Percentiles rank a stretch among this genome's conserved stretches.
These are phyloP conservation scores for Eupithecia dodoneata DNA, from an alignment of 2,888 invertebrate genomes.

Conservation along the genomic window DNA sequence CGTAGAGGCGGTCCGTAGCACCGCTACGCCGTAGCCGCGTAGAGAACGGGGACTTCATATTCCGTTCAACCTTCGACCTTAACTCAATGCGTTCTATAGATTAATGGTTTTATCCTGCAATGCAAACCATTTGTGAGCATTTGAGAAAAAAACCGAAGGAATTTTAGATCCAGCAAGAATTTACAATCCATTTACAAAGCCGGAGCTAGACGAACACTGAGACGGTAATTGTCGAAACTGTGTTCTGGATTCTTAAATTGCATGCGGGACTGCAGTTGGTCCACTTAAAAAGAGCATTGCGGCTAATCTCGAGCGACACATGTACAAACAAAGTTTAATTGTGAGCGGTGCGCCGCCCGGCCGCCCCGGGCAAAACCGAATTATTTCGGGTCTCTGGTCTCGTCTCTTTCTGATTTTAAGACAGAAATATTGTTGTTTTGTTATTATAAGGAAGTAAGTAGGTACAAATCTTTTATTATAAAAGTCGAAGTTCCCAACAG, in stretches of 20 bases:
- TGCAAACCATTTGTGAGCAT: background rate
- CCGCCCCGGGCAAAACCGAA: conserved; percentile 78
- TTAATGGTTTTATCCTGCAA: background rate
- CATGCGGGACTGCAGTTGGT: conserved; percentile 73
- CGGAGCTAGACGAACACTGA: conserved; percentile 34
- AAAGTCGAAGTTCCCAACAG: conserved; percentile 1
- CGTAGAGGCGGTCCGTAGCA: conserved; percentile 20
- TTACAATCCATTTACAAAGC: conserved; percentile 21
- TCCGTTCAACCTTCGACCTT: conserved; percentile 1
- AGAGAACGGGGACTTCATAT: conserved; percentile 5
- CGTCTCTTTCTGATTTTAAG: background rate
- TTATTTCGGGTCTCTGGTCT: background rate
- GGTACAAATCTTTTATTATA: background rate
- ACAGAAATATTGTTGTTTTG: background rate
- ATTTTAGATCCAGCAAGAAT: conserved; percentile 16
- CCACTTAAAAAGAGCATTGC: conserved; percentile 83
- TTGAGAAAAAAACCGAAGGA: conserved; percentile 6
- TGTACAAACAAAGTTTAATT: conserved; percentile 84
- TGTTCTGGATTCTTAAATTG: conserved; percentile 78
- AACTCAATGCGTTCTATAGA: background rate
- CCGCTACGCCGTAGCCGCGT: conserved; percentile 23
- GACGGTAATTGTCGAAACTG: conserved; percentile 66
- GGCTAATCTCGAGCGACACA: conserved; percentile 83
- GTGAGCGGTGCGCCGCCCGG: conserved; percentile 66
- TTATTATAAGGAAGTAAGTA: background rate